Evolutionary conservation across 1,140 invertebrate genomes (phyloP).

Genomic region (Zaprionus gabonicus): DNA sequence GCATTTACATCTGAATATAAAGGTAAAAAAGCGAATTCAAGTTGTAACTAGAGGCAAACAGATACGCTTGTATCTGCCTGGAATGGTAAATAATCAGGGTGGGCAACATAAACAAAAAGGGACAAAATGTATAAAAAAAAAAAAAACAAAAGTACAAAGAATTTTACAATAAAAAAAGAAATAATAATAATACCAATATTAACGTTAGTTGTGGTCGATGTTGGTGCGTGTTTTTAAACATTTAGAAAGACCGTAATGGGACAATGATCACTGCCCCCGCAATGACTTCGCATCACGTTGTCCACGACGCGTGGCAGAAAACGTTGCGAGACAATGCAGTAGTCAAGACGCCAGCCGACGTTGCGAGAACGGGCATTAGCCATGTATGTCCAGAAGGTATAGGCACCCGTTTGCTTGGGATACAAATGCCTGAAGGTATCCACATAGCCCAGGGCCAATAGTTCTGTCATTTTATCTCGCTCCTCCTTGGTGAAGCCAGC

Average conservation of each 20-base stretch:
- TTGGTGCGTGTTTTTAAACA: slow-evolving; percentile 77
- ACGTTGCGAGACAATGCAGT: slow-evolving; percentile 94
- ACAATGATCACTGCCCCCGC: slow-evolving; percentile 95
- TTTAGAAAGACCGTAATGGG: slow-evolving; percentile 91
- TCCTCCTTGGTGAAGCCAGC: slow-evolving; percentile 98
- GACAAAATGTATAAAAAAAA: not conserved
- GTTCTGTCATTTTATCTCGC: slow-evolving; percentile 94
- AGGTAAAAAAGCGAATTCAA: not conserved
- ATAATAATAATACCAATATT: not conserved
- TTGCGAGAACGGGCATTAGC: slow-evolving; percentile 90
- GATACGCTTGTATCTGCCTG: not conserved
- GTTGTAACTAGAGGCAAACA: slow-evolving; percentile 9
- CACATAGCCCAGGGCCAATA: slow-evolving; percentile 92
- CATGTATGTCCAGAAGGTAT: slow-evolving; percentile 94
- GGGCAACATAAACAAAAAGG: slow-evolving; percentile 1
- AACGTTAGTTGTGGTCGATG: not conserved
- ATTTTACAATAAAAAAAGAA: slow-evolving; percentile 2
- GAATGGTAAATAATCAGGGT: slow-evolving; percentile 1
- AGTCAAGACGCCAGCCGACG: slow-evolving; percentile 98
- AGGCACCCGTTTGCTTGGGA: slow-evolving; percentile 92
- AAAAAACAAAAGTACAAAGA: not conserved
- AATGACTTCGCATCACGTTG: slow-evolving; percentile 89
- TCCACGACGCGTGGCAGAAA: slow-evolving; percentile 92
- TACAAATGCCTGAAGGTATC: slow-evolving; percentile 96
- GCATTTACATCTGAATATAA: slow-evolving; percentile 11